These are phyloP conservation scores for Ptiloglossa arizonensis DNA, from an alignment of 1,140 invertebrate genomes.

Conservation along the genomic window DNA sequence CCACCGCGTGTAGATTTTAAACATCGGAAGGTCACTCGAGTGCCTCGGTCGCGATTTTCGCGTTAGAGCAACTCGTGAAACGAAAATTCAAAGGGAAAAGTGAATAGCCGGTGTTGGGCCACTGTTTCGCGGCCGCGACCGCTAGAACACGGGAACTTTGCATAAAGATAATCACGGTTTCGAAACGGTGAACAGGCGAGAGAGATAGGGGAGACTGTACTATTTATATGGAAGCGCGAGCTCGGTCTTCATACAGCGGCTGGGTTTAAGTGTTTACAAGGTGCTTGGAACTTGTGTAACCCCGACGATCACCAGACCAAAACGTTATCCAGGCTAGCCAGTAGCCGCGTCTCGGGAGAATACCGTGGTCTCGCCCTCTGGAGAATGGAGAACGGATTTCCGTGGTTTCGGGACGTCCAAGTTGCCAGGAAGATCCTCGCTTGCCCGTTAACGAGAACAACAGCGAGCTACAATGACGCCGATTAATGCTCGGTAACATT, in stretches of 20 bases:
- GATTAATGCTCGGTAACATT: slow-evolving; percentile 53
- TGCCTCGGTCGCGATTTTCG: neutral
- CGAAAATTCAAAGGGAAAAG: slow-evolving; percentile 1
- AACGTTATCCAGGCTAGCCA: slow-evolving; percentile 56
- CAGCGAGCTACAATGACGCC: slow-evolving; percentile 40
- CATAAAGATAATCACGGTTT: slow-evolving; percentile 32
- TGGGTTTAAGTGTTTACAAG: slow-evolving; percentile 56
- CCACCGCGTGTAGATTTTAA: neutral
- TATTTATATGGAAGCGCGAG: slow-evolving; percentile 48
- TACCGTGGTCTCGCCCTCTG: slow-evolving; percentile 42
- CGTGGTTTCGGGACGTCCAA: slow-evolving; percentile 57
- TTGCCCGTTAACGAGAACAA: slow-evolving; percentile 44
- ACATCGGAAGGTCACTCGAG: neutral
- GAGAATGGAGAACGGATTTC: slow-evolving; percentile 65
- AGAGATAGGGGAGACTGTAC: neutral
- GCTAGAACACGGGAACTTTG: slow-evolving; percentile 4
- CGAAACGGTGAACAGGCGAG: neutral
- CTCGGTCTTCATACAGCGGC: slow-evolving; percentile 18
- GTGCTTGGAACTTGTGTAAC: slow-evolving; percentile 50
- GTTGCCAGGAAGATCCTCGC: slow-evolving; percentile 37
- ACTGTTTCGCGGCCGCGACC: neutral
- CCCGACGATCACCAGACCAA: slow-evolving; percentile 60
- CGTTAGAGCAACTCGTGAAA: neutral
- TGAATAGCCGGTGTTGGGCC: neutral
- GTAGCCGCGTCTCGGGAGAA: slow-evolving; percentile 51